Conservation (phyloP, 2,113 vertebrate species). For the Halcyon senegalensis region DNA sequence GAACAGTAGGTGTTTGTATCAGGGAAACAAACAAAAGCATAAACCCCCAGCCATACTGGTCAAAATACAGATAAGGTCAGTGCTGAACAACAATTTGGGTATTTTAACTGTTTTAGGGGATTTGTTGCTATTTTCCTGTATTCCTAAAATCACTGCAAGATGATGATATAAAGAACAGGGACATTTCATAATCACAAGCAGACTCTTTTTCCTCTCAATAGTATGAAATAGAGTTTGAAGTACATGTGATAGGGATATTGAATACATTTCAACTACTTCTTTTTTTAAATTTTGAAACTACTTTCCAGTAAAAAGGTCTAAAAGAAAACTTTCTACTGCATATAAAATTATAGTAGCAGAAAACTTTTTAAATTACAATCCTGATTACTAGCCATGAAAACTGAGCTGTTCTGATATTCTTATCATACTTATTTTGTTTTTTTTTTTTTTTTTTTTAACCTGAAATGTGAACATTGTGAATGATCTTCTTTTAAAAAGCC, state of each 20-base stretch:
- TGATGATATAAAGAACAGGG: background rate
- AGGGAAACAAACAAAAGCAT: background rate
- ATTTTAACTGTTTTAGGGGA: background rate
- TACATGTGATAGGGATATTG: background rate
- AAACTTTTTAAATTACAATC: background rate
- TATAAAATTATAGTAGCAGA: background rate
- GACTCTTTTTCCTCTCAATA: background rate
- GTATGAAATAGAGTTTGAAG: background rate
- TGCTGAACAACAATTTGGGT: rapidly evolving
- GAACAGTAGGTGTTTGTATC: background rate
- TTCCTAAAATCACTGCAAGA: background rate
- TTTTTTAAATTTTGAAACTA: background rate
- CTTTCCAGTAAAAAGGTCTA: background rate
- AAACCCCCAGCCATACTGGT: background rate
- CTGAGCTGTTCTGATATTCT: background rate
- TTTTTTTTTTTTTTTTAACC: background rate
- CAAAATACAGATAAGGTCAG: background rate
- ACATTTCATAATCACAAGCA: background rate
- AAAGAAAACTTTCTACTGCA: background rate
- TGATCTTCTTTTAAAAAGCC: background rate
- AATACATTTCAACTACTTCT: background rate
- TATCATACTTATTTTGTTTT: background rate
- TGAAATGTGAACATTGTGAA: background rate
- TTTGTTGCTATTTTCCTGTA: background rate
- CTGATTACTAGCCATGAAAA: background rate